Conservation (phyloP, 2,113 vertebrate species). For the Thymallus thymallus region DNA sequence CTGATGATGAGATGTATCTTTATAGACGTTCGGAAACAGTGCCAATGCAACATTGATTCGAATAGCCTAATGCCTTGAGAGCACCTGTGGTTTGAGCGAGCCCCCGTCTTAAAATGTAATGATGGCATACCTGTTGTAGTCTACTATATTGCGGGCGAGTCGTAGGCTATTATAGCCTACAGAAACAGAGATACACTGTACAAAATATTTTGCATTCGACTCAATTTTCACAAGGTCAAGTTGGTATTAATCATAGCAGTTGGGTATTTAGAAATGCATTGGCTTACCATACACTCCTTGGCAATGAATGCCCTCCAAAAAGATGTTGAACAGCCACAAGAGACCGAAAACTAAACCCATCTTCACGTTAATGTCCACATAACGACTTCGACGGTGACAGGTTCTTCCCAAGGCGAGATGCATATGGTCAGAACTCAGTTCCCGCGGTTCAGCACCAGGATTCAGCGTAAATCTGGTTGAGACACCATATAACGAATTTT, state of each 20-base stretch:
- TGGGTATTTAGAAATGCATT: background rate
- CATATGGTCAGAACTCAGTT: conserved; percentile 16
- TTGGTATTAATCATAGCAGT: conserved; percentile 5
- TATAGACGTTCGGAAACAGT: background rate
- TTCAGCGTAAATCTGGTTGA: background rate
- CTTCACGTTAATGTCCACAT: conserved; percentile 80
- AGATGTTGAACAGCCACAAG: conserved; percentile 81
- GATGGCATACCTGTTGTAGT: conserved; percentile 3
- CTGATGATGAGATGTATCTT: background rate
- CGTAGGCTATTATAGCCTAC: background rate
- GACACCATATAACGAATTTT: background rate
- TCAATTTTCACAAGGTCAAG: conserved; percentile 61
- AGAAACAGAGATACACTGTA: background rate
- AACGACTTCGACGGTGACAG: conserved; percentile 62
- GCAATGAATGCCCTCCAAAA: conserved; percentile 77
- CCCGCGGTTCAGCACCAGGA: background rate
- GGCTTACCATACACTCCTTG: conserved; percentile 91
- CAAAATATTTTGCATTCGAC: background rate
- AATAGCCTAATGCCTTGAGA: background rate
- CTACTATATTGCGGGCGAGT: background rate
- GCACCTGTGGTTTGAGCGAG: conserved; percentile 2
- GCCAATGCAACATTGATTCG: background rate
- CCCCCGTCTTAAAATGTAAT: background rate
- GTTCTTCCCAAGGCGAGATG: conserved; percentile 36
- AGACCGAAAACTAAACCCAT: conserved; percentile 81